A percentile compares a stretch with the other conserved stretches of the same genome.
Conservation (phyloP, 2,888 invertebrate species). For the Coronaproctus castanopsis region DNA sequence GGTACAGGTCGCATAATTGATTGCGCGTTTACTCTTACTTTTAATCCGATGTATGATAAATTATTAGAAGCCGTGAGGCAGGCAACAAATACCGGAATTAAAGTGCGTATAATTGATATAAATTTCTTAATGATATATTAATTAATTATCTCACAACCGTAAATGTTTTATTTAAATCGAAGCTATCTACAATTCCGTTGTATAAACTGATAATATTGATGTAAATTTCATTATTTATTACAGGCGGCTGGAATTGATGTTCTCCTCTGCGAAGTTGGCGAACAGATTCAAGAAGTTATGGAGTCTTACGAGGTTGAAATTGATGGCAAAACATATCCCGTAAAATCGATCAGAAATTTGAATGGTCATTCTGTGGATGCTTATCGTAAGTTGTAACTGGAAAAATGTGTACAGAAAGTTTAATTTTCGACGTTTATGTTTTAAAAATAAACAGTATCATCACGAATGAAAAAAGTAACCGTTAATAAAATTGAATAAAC, state of each 20-base stretch:
- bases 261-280: conserved; percentile 86
- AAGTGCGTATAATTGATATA: conserved; percentile 26
- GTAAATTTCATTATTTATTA: no score
- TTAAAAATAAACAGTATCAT: background rate
- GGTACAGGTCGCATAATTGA: conserved; percentile 67
- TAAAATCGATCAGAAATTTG: conserved; percentile 92
- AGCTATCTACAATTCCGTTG: no score
- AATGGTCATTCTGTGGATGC: conserved; percentile 99
- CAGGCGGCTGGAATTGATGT: conserved; percentile 86
- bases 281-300: conserved; percentile 97
- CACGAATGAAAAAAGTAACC: background rate
- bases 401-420: no score
- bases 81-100: conserved; percentile 96
- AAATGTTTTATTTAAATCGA: no score
- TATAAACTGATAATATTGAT: no score
- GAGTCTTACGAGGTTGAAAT: conserved; percentile 96
- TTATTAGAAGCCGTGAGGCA: conserved; percentile 88
- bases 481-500: background rate
- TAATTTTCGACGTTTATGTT: no score
- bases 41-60: conserved; percentile 89
- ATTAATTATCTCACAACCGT: background rate
- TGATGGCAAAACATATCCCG: conserved; percentile 85
- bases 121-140: background rate
- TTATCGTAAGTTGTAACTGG: conserved; percentile 66
- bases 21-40: conserved; percentile 93